Evolutionary conservation across 2,797 vertebrate species (phyloP).

Genomic region (Chromis chromis): DNA sequence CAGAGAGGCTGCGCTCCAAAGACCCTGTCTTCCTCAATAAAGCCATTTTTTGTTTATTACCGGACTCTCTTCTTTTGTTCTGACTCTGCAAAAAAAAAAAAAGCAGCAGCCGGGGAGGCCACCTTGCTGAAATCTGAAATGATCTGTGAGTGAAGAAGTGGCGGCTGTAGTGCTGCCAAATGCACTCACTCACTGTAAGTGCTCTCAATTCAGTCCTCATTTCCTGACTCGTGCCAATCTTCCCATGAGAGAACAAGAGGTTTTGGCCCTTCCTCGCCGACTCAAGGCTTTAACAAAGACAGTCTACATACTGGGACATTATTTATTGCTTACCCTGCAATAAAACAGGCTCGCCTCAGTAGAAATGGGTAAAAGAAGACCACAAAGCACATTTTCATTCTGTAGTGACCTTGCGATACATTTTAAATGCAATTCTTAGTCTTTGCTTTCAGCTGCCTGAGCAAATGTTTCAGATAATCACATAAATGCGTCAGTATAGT

Average conservation of each 20-base stretch:
- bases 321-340: conserved; percentile 42
- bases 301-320: conserved; percentile 17
- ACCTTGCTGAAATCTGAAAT: conserved; percentile 60
- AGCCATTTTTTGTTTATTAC: conserved; percentile 30
- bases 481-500: too few species aligned
- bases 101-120: conserved; percentile 28
- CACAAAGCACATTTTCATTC: conserved; percentile 16
- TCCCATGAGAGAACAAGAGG: conserved; percentile 44
- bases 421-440: neutral
- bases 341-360: conserved; percentile 27
- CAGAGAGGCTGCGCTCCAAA: neutral
- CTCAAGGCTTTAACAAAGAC: conserved; percentile 46
- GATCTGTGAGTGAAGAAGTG: conserved; percentile 26
- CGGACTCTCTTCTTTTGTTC: conserved; percentile 23
- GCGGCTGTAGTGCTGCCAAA: conserved; percentile 59
- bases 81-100: conserved; percentile 50
- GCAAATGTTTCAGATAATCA: neutral
- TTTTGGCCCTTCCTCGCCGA: conserved; percentile 43
- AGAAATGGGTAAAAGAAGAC: conserved; percentile 5
- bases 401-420: neutral
- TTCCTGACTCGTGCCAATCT: conserved; percentile 68
- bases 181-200: conserved; percentile 67
- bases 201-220: conserved; percentile 60
- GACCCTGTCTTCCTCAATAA: conserved; percentile 9
- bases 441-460: neutral